A percentile compares a stretch with the other conserved stretches of the same genome.
phyloP scores from a whole-genome alignment of 92 coral and sea anemone species.

The Palythoa caribaeorum region DNA sequence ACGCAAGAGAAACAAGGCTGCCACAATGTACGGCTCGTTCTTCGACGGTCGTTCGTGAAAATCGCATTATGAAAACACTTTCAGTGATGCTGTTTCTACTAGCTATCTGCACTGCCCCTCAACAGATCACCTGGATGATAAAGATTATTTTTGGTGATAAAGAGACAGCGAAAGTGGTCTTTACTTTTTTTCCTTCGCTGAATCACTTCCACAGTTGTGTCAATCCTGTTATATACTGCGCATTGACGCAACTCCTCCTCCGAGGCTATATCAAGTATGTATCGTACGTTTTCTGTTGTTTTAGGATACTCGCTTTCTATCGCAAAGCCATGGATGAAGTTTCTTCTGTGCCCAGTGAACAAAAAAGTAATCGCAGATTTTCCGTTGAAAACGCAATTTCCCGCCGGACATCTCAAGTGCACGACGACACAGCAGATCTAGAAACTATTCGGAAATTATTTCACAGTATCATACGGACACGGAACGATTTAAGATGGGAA shows the following conservation, averaged over 20 bases:
- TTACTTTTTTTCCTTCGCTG: constrained; percentile 16
- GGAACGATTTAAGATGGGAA: neutral
- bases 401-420: neutral
- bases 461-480: neutral
- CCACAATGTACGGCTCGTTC: neutral
- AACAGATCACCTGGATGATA: constrained; percentile 44
- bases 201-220: constrained; percentile 33
- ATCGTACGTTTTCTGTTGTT: constrained; percentile 28
- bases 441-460: neutral
- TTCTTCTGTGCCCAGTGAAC: constrained; percentile 23
- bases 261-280: constrained; percentile 34
- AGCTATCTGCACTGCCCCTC: constrained; percentile 38
- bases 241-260: constrained; percentile 22
- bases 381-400: neutral
- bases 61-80: constrained; percentile 21
- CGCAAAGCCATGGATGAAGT: constrained; percentile 28
- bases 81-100: constrained; percentile 15
- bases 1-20: constrained; percentile 16
- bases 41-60: neutral
- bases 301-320: constrained; percentile 16
- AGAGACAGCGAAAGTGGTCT: constrained; percentile 3
- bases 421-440: neutral
- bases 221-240: constrained; percentile 39
- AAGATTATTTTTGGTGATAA: neutral
- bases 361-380: neutral